Conservation (phyloP, 2,113 vertebrate genomes). For the Sisor rabdophorus region DNA sequence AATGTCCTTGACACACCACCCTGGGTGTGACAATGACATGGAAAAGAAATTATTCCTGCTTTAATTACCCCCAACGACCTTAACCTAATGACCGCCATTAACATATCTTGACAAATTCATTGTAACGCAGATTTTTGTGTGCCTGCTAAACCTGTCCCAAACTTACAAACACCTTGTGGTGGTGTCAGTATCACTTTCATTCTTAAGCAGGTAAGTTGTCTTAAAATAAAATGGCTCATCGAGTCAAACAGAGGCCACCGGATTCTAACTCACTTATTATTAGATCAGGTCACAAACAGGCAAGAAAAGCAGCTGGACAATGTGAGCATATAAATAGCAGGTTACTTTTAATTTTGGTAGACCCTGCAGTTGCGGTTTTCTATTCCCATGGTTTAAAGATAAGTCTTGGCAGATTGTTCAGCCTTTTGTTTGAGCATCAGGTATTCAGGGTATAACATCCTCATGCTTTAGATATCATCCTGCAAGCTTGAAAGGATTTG, state of each 20-base stretch:
- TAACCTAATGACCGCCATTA: constrained; percentile 22
- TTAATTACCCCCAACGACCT: constrained; percentile 45
- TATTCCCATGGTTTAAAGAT: constrained; percentile 26
- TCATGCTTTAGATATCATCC: constrained; percentile 41
- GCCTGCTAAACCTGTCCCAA: constrained; percentile 26
- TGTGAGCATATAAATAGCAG: constrained; percentile 10
- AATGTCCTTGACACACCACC: constrained; percentile 42
- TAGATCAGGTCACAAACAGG: background rate
- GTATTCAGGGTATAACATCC: constrained; percentile 57
- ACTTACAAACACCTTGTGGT: constrained; percentile 12
- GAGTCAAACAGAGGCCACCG: background rate
- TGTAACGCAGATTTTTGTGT: constrained; percentile 32
- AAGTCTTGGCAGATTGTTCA: constrained; percentile 61
- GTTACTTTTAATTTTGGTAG: constrained; percentile 37
- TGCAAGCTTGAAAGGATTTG: constrained; percentile 23
- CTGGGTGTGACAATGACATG: constrained; percentile 16
- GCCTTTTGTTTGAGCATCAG: constrained; percentile 65
- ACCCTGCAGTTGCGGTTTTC: constrained; percentile 22
- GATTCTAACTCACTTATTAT: background rate
- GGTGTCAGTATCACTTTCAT: constrained; percentile 7
- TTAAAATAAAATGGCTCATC: constrained; percentile 9
- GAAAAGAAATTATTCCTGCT: constrained; percentile 28
- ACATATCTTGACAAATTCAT: constrained; percentile 35
- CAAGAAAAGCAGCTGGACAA: background rate
- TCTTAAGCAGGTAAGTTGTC: constrained; percentile 16